phyloP scores from a whole-genome alignment of 2,113 vertebrate species.

The Rhombomys opimus region DNA sequence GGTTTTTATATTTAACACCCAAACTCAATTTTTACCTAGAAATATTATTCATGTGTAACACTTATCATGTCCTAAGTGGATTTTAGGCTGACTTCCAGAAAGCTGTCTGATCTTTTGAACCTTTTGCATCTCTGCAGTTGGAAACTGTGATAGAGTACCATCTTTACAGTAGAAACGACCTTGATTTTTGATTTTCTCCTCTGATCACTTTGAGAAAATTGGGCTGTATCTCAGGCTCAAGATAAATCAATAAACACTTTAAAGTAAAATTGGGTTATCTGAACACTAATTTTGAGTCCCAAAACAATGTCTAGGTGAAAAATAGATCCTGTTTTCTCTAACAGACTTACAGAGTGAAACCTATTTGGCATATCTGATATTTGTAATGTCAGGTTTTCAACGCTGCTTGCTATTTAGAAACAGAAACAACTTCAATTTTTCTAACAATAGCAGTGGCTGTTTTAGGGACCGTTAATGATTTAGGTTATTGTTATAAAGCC shows the following conservation, averaged over 20 bases:
- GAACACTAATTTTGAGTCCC: conserved; percentile 70
- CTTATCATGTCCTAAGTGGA: not conserved
- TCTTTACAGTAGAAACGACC: conserved; percentile 29
- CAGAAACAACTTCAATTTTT: conserved; percentile 31
- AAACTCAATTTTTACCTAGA: not conserved
- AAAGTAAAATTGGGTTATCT: conserved; percentile 66
- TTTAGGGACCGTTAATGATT: not conserved
- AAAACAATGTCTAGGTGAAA: conserved; percentile 17
- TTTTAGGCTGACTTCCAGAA: not conserved
- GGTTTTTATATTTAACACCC: not conserved
- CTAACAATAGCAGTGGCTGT: not conserved
- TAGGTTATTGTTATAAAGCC: conserved; percentile 39
- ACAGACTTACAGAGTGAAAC: conserved; percentile 45
- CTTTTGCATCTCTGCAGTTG: not conserved
- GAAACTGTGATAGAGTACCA: not conserved
- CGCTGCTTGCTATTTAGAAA: conserved; percentile 8
- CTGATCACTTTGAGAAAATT: conserved; percentile 77
- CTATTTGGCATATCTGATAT: conserved; percentile 50
- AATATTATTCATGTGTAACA: not conserved
- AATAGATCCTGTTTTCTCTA: conserved; percentile 61
- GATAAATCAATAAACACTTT: conserved; percentile 77
- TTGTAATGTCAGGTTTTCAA: conserved; percentile 56
- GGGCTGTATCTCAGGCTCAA: conserved; percentile 42
- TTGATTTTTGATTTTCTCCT: conserved; percentile 65
- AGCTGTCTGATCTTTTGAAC: conserved; percentile 30